These are phyloP conservation scores for Cheiracanthium punctorium DNA, from an alignment of 2,888 invertebrate genomes.

Conservation along the genomic window DNA sequence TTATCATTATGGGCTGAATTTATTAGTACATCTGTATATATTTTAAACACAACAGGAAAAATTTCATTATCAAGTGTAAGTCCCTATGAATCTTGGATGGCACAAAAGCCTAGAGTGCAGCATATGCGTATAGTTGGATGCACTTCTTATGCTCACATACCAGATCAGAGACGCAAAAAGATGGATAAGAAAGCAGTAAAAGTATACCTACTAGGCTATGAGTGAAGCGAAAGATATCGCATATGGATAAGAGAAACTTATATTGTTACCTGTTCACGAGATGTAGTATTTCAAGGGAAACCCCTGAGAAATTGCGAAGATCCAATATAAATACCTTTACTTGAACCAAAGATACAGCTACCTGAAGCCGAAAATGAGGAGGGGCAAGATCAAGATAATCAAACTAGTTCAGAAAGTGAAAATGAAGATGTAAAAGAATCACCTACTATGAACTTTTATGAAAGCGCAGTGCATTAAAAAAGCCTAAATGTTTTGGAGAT, in stretches of 20 bases:
- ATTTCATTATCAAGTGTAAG: too few relatives aligned
- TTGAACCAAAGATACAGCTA: not conserved
- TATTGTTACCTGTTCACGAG: constrained; percentile 12
- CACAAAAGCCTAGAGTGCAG: too few relatives aligned
- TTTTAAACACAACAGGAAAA: too few relatives aligned
- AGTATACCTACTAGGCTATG: constrained; percentile 34
- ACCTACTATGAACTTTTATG: not conserved
- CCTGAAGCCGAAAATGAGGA: not conserved
- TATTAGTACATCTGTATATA: too few relatives aligned
- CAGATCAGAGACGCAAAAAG: not conserved
- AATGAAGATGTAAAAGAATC: too few relatives aligned
- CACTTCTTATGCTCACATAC: too few relatives aligned
- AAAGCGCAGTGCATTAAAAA: constrained; percentile 1
- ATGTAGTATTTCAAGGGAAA: constrained; percentile 35
- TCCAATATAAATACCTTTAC: not conserved
- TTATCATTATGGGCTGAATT: too few relatives aligned
- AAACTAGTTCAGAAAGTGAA: not conserved
- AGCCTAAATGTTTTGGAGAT: constrained; percentile 35
- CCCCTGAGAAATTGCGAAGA: not conserved
- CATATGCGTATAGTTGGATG: too few relatives aligned
- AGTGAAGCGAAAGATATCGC: constrained; percentile 32
- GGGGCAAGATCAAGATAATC: not conserved
- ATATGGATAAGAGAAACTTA: constrained; percentile 13
- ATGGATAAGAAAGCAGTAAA: constrained; percentile 55
- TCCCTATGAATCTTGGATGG: too few relatives aligned